Percentiles rank a stretch among this genome's conserved stretches.
phyloP scores from a whole-genome alignment of 2,888 invertebrate species.

The Rhagophthalmus giganteus region DNA sequence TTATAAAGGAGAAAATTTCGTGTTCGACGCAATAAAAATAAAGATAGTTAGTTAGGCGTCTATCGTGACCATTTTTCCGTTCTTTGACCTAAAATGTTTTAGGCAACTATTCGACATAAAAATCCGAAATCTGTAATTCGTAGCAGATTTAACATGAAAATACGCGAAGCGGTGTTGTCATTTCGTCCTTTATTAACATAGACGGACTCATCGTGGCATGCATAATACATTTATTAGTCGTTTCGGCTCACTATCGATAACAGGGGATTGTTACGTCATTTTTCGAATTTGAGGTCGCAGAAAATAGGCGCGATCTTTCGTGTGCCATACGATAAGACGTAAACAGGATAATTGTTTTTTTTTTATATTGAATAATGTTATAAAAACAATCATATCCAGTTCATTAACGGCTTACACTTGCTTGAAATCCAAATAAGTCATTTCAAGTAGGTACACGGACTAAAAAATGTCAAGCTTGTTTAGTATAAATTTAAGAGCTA shows the following conservation, averaged over 20 bases:
- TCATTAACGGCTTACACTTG: no score
- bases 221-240: slow-evolving; percentile 23
- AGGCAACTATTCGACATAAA: not conserved
- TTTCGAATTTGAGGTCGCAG: slow-evolving; percentile 14
- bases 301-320: no score
- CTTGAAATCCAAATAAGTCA: no score
- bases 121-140: slow-evolving; percentile 19
- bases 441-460: no score
- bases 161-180: slow-evolving; percentile 21
- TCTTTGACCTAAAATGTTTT: not conserved
- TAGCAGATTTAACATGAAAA: slow-evolving; percentile 8
- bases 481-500: no score
- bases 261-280: slow-evolving; percentile 8
- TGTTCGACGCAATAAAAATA: not conserved
- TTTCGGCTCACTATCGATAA: slow-evolving; percentile 14
- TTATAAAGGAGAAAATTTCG: no score
- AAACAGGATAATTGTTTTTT: no score
- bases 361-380: no score
- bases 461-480: no score
- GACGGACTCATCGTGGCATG: slow-evolving; percentile 19
- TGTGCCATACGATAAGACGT: no score
- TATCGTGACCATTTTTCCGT: not conserved
- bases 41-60: not conserved
- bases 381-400: no score
- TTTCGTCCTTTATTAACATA: slow-evolving; percentile 28